Percentiles rank a stretch among this genome's conserved stretches.
These are phyloP conservation scores for Criorhina ranunculi DNA, from an alignment of 2,888 invertebrate genomes.

Conservation along the genomic window DNA sequence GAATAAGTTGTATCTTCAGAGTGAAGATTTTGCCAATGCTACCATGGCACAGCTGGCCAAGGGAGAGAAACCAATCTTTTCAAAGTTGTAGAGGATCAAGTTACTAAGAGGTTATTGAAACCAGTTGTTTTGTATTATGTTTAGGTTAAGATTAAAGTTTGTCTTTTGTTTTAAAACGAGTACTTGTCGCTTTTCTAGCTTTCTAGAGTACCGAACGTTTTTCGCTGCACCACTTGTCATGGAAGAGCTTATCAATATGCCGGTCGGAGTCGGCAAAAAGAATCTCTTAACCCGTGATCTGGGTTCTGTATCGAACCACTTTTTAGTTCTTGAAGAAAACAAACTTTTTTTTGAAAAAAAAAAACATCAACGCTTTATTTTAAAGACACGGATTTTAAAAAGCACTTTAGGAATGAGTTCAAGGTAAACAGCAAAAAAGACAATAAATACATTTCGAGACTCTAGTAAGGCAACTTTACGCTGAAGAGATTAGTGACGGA, in stretches of 20 bases:
- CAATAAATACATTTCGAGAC: constrained; percentile 1
- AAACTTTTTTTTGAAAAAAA: no score
- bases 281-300: no score
- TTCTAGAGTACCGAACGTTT: no score
- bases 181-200: no score
- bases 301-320: no score
- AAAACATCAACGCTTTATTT: constrained; percentile 12
- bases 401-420: not conserved
- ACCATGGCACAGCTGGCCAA: constrained; percentile 90
- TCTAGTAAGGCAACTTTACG: not conserved
- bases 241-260: no score
- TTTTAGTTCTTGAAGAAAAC: no score
- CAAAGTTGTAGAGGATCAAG: constrained; percentile 87
- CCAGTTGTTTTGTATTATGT: not conserved
- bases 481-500: not conserved
- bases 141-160: not conserved
- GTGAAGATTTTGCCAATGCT: constrained; percentile 94
- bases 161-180: no score
- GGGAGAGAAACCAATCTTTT: constrained; percentile 89
- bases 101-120: not conserved
- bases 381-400: not conserved
- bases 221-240: no score
- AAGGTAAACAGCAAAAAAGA: not conserved
- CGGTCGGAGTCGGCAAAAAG: no score
- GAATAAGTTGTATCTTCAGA: constrained; percentile 95